Evolutionary conservation across 2,113 vertebrate genomes (phyloP).

Genomic region (Holacanthus passer): DNA sequence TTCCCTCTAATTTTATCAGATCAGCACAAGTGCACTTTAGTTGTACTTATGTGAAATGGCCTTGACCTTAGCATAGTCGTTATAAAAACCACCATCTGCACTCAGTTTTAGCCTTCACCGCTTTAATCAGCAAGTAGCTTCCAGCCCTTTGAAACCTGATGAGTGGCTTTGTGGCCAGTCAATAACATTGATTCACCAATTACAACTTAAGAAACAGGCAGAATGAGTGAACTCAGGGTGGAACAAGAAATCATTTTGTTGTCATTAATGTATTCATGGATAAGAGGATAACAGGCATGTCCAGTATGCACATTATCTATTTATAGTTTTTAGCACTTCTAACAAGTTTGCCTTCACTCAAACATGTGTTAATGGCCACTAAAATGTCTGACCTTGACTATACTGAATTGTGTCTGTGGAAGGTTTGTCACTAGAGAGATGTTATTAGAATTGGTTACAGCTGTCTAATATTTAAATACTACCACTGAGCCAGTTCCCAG

Average conservation of each 20-base stretch:
- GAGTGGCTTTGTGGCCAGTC: conserved; percentile 22
- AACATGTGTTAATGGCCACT: too few species aligned
- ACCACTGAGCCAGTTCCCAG: too few species aligned
- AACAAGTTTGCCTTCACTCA: too few species aligned
- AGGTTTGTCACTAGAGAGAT: too few species aligned
- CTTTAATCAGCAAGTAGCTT: conserved; percentile 12
- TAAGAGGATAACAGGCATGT: neutral
- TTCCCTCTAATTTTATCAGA: neutral
- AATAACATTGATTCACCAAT: conserved; percentile 38
- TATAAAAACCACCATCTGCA: neutral
- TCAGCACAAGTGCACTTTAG: neutral
- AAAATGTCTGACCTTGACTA: too few species aligned
- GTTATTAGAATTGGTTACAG: too few species aligned
- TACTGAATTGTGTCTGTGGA: too few species aligned
- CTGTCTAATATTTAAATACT: too few species aligned
- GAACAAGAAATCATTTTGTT: conserved; percentile 25
- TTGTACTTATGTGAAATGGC: neutral
- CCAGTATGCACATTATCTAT: neutral
- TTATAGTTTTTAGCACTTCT: too few species aligned
- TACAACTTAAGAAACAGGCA: conserved; percentile 14
- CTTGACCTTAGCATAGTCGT: neutral
- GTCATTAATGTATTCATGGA: neutral
- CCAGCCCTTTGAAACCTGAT: conserved; percentile 11
- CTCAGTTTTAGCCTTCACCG: neutral
- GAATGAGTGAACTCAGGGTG: neutral